Conservation (phyloP, 2,113 vertebrate genomes). For the Ctenomys sociabilis region DNA sequence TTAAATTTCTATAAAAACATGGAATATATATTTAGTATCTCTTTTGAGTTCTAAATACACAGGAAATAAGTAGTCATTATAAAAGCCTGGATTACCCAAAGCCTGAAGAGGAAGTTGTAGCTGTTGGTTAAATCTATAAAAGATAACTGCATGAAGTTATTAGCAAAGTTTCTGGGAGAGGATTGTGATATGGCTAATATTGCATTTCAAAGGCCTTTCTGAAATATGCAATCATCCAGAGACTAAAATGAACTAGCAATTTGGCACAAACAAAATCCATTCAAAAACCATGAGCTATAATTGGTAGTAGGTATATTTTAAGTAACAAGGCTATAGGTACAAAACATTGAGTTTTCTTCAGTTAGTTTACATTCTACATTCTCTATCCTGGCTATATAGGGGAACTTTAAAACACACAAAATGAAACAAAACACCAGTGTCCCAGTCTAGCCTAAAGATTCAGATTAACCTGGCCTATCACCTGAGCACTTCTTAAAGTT, state of each 20-base stretch:
- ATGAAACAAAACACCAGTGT: background rate
- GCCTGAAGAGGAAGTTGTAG: constrained; percentile 28
- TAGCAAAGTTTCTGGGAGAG: constrained; percentile 41
- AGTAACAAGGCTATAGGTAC: background rate
- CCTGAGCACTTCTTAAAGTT: constrained; percentile 26
- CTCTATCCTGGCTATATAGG: background rate
- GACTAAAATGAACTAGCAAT: constrained; percentile 32
- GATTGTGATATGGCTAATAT: background rate
- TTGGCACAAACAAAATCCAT: constrained; percentile 46
- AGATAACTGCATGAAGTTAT: constrained; percentile 45
- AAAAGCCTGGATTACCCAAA: constrained; percentile 17
- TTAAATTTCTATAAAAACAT: constrained; percentile 40
- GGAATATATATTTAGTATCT: constrained; percentile 50
- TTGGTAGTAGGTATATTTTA: background rate
- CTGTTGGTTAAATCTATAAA: constrained; percentile 32
- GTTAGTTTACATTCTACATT: background rate
- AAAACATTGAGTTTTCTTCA: background rate
- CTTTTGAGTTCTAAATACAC: constrained; percentile 57
- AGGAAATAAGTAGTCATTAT: constrained; percentile 34
- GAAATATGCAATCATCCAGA: background rate
- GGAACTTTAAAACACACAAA: background rate
- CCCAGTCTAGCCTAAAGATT: background rate
- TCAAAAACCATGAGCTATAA: background rate
- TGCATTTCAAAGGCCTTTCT: constrained; percentile 10
- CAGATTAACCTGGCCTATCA: background rate